A percentile compares a stretch with the other conserved stretches of the same genome.
Evolutionary conservation across 2,113 vertebrate species (phyloP).

Genomic region (Sciurus niger): DNA sequence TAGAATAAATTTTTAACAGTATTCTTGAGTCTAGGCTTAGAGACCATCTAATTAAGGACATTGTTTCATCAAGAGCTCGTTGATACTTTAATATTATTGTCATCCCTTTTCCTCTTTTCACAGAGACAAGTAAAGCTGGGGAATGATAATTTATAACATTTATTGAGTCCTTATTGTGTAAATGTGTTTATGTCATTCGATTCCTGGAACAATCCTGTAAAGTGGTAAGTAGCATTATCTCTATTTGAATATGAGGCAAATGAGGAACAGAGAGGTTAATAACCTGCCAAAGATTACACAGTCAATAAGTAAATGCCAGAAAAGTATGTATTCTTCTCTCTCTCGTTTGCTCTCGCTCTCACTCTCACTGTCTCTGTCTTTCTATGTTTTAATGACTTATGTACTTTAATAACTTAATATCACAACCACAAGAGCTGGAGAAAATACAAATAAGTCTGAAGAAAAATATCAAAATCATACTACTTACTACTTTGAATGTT

Average conservation of each 20-base stretch:
- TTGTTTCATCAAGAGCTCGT: background rate
- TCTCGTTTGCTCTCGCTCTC: too few relatives aligned
- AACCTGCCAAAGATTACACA: background rate
- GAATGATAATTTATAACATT: background rate
- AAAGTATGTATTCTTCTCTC: background rate
- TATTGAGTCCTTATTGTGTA: background rate
- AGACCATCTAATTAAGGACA: background rate
- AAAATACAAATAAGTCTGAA: background rate
- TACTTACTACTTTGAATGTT: background rate
- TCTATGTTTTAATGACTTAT: background rate
- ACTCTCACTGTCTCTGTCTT: background rate
- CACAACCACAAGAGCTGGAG: background rate
- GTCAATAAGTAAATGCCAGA: background rate
- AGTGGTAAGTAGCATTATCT: too few relatives aligned
- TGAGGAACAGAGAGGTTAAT: background rate
- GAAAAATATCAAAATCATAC: background rate
- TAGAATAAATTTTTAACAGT: background rate
- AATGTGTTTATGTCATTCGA: background rate
- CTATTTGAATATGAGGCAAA: background rate
- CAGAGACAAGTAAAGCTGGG: background rate
- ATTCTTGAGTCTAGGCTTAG: background rate
- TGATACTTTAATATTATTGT: background rate
- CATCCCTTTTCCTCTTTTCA: background rate
- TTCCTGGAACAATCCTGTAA: background rate
- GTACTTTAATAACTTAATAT: background rate